Percentiles rank a stretch among this genome's conserved stretches.
These are phyloP conservation scores for Cataglyphis altisquamis DNA, from an alignment of 2,888 invertebrate species.

Conservation along the genomic window DNA sequence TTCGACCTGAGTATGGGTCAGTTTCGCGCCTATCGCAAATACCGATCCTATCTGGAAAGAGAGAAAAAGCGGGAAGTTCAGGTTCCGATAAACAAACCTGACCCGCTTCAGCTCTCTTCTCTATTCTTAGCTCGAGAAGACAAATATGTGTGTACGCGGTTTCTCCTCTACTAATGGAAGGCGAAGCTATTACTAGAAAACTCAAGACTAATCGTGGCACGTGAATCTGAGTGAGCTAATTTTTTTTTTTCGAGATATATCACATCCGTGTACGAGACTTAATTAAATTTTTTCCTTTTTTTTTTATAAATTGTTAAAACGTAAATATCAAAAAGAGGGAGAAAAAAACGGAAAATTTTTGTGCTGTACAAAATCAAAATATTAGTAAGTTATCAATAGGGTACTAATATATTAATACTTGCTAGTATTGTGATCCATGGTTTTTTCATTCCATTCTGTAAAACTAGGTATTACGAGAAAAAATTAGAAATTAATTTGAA, in stretches of 20 bases:
- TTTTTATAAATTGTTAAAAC: background rate
- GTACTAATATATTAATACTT: background rate
- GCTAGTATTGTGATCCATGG: background rate
- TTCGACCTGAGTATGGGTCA: constrained; percentile 3
- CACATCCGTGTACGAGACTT: background rate
- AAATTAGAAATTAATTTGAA: background rate
- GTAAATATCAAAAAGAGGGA: background rate
- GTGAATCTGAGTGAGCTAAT: background rate
- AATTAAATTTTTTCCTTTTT: background rate
- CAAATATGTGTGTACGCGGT: constrained; percentile 7
- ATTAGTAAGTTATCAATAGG: background rate
- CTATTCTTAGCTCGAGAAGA: constrained; percentile 21
- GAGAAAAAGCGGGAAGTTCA: constrained; percentile 21
- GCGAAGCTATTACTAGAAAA: constrained; percentile 5
- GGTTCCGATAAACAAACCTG: constrained; percentile 33
- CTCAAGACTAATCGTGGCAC: background rate
- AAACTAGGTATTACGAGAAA: background rate
- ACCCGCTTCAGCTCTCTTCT: constrained; percentile 20
- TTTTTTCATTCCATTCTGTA: background rate
- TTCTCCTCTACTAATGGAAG: constrained; percentile 9
- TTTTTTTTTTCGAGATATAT: background rate
- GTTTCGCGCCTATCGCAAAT: constrained; percentile 16
- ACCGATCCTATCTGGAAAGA: background rate
- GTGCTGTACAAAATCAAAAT: background rate
- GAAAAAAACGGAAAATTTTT: background rate